These are phyloP conservation scores for Ifrita kowaldi DNA, from an alignment of 2,113 vertebrate species.

Conservation along the genomic window DNA sequence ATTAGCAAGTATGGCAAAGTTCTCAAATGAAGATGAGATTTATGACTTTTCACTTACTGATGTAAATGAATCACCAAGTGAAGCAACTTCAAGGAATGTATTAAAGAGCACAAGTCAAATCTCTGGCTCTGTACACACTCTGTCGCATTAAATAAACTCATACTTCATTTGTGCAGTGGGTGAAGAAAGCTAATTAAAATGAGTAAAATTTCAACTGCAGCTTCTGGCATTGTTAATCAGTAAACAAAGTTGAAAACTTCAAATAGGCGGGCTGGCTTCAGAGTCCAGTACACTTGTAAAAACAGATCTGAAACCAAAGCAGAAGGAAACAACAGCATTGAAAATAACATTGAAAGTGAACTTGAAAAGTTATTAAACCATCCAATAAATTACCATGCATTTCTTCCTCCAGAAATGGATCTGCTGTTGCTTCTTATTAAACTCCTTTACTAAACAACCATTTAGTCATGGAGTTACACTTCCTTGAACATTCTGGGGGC, in stretches of 20 bases:
- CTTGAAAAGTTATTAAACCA: conserved; percentile 54
- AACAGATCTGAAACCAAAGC: conserved; percentile 34
- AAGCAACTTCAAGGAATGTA: conserved; percentile 49
- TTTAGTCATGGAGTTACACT: conserved; percentile 42
- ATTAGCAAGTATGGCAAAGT: conserved; percentile 46
- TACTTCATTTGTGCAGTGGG: conserved; percentile 45
- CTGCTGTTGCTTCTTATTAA: conserved; percentile 38
- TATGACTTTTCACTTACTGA: conserved; percentile 69
- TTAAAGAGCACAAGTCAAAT: conserved; percentile 62
- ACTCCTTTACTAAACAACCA: conserved; percentile 22
- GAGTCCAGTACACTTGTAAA: conserved; percentile 28
- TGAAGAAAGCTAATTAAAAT: conserved; percentile 63
- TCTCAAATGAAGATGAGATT: conserved; percentile 50
- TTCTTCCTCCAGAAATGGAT: conserved; percentile 30
- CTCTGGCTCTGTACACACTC: not conserved
- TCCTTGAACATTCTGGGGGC: conserved; percentile 3
- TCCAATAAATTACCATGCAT: conserved; percentile 46
- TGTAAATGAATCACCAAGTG: conserved; percentile 58
- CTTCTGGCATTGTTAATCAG: conserved; percentile 41
- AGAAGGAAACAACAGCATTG: not conserved
- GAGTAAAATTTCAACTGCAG: conserved; percentile 42
- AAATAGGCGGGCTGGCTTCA: not conserved
- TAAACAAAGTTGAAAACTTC: conserved; percentile 46
- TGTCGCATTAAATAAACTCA: conserved; percentile 60
- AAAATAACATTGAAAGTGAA: conserved; percentile 39